These are phyloP conservation scores for Tiaroga cobitis DNA, from an alignment of 2,797 vertebrate species.

Conservation along the genomic window DNA sequence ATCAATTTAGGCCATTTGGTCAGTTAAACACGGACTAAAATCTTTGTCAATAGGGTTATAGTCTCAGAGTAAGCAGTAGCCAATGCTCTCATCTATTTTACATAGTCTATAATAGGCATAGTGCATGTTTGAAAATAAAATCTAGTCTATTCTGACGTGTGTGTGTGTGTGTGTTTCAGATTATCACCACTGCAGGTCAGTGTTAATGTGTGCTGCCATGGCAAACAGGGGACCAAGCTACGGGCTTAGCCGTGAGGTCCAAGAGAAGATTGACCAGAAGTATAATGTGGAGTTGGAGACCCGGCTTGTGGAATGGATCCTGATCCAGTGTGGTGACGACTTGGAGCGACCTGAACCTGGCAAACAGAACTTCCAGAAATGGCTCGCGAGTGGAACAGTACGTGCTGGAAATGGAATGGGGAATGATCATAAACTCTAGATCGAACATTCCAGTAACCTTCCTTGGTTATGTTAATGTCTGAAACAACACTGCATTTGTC, in stretches of 20 bases:
- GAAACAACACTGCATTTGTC: background rate
- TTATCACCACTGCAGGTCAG: conserved; percentile 10
- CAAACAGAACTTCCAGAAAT: conserved; percentile 83
- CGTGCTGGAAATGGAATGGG: background rate
- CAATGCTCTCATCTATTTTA: background rate
- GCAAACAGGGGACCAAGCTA: conserved; percentile 88
- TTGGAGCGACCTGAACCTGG: conserved; percentile 81
- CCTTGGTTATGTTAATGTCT: background rate
- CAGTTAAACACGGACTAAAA: background rate
- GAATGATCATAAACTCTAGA: background rate
- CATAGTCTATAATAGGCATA: background rate
- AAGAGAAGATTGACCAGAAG: conserved; percentile 89
- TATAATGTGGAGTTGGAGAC: conserved; percentile 83
- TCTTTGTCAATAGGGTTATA: background rate
- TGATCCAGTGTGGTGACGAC: conserved; percentile 82
- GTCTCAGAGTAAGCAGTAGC: background rate
- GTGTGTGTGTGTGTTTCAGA: background rate
- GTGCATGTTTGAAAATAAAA: background rate
- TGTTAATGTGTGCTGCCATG: conserved; percentile 69
- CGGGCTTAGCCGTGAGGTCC: conserved; percentile 87
- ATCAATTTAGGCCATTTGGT: background rate
- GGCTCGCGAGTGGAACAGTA: conserved; percentile 86
- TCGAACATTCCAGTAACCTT: background rate
- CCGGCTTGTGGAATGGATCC: conserved; percentile 85
- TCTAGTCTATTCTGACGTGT: background rate